Evolutionary conservation across 2,113 vertebrate species (phyloP).

Genomic region (Peucedramus taeniatus): DNA sequence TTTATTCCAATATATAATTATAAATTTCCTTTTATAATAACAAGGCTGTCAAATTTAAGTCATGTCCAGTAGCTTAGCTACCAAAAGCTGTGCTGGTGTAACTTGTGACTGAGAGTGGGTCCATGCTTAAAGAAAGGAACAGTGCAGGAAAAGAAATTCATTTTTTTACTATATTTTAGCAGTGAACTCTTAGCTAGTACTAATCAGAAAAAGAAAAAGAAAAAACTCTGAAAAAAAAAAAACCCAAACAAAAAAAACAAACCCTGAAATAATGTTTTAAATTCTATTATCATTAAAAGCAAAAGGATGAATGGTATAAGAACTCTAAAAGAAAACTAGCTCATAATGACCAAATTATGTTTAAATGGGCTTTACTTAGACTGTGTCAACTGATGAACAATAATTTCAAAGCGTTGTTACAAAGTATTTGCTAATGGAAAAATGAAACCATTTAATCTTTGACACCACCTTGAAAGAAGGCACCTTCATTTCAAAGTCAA

Average conservation of each 20-base stretch:
- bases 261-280: not conserved
- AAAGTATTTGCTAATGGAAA: not conserved
- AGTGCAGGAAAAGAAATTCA: not conserved
- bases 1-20: not conserved
- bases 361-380: not conserved
- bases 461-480: not conserved
- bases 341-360: not conserved
- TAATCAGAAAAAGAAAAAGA: not conserved
- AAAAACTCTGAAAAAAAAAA: too few species aligned
- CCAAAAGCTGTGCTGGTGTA: not conserved
- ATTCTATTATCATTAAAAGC: not conserved
- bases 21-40: not conserved
- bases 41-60: not conserved
- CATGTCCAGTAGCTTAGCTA: not conserved
- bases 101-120: not conserved
- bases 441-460: not conserved
- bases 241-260: too few species aligned
- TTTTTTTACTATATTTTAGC: not conserved
- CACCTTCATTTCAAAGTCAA: slow-evolving; percentile 3
- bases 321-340: not conserved
- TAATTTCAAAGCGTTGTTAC: not conserved
- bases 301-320: not conserved
- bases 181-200: not conserved
- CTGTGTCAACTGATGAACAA: not conserved
- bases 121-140: not conserved